Evolutionary conservation across 1,140 invertebrate species (phyloP).

Genomic region (Drosophila kanapiae): DNA sequence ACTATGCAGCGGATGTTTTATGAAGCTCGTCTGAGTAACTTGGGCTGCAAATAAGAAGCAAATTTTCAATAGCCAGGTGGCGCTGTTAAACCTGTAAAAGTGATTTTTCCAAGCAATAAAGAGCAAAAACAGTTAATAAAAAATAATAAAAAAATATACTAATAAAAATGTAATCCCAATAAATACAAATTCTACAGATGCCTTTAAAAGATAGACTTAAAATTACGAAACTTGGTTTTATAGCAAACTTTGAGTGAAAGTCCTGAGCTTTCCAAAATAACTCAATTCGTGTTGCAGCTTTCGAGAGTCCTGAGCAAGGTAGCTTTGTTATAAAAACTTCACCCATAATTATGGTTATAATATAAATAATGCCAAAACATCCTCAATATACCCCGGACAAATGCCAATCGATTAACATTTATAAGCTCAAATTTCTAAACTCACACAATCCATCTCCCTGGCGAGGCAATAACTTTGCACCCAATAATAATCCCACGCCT

Average conservation of each 20-base stretch:
- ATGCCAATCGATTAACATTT: conserved; percentile 37
- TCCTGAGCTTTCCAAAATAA: not conserved
- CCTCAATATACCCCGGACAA: not conserved
- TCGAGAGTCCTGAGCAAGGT: not conserved
- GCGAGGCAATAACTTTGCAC: conserved; percentile 16
- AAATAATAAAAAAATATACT: not conserved
- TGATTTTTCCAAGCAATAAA: not conserved
- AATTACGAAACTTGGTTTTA: conserved; percentile 14
- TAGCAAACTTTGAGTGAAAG: conserved; percentile 11
- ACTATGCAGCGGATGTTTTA: not conserved
- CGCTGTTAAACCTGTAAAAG: not conserved
- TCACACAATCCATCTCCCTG: conserved; percentile 20
- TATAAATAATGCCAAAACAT: not conserved
- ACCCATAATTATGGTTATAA: not conserved
- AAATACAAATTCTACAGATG: not conserved
- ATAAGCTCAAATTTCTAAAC: conserved; percentile 10
- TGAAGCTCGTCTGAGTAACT: not conserved
- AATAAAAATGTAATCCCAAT: accelerated
- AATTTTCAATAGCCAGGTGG: not conserved
- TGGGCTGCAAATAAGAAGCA: not conserved
- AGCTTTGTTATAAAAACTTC: too few relatives aligned
- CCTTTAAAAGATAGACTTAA: not conserved
- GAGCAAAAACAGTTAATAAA: not conserved
- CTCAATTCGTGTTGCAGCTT: not conserved
- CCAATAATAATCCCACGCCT: conserved; percentile 51